Evolutionary conservation across 1,140 invertebrate genomes (phyloP).

Genomic region (Chrysopa pallens): DNA sequence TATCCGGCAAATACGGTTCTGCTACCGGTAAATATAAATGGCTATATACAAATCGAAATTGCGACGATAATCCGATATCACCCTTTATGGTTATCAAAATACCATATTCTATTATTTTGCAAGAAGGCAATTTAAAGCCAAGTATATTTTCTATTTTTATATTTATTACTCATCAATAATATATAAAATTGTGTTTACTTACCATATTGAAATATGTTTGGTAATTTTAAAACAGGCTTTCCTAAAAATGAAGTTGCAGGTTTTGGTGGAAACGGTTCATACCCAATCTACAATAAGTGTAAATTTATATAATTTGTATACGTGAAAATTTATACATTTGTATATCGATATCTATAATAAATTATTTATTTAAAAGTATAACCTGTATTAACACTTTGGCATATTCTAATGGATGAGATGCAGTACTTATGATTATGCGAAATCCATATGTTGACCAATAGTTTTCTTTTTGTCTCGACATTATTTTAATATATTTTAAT

Average conservation of each 20-base stretch:
- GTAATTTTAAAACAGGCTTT: conserved; percentile 55
- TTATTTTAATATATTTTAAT: background rate
- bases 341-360: no score
- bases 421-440: conserved; percentile 19
- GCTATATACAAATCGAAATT: no score
- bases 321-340: no score
- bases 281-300: conserved; percentile 42
- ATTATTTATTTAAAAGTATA: conserved; percentile 5
- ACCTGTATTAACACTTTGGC: conserved; percentile 65
- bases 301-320: background rate
- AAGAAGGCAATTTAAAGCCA: conserved; percentile 2
- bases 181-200: conserved; percentile 12
- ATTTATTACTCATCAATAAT: background rate
- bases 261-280: conserved; percentile 66
- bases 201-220: conserved; percentile 78
- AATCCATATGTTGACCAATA: conserved; percentile 19
- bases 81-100: no score
- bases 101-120: conserved; percentile 17
- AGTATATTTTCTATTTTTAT: background rate
- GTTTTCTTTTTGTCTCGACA: conserved; percentile 17
- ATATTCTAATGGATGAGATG: conserved; percentile 56
- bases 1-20: no score
- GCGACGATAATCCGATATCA: no score
- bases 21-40: no score
- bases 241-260: conserved; percentile 58